These are phyloP conservation scores for Micromussa lordhowensis DNA, from an alignment of 92 coral and sea anemone genomes.

Conservation along the genomic window DNA sequence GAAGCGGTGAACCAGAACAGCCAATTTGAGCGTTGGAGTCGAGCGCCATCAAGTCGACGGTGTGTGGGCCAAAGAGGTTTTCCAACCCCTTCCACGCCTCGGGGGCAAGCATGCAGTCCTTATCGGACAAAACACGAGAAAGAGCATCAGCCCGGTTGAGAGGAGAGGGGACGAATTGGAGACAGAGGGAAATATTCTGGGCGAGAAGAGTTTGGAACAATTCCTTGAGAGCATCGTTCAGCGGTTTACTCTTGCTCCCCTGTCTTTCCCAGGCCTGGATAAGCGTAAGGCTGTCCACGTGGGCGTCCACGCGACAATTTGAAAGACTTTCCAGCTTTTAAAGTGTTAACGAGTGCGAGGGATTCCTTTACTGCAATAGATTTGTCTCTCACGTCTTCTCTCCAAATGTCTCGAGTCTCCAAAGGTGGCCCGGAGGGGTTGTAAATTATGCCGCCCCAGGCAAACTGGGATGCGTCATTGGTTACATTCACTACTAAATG, in stretches of 20 bases:
- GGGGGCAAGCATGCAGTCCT: constrained; percentile 50
- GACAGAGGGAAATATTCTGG: constrained; percentile 41
- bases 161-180: constrained; percentile 50
- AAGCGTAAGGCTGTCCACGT: constrained; percentile 41
- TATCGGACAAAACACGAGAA: constrained; percentile 56
- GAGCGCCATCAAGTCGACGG: constrained; percentile 10
- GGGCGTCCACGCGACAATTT: constrained; percentile 53
- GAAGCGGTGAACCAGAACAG: constrained; percentile 32
- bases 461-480: constrained; percentile 59
- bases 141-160: constrained; percentile 45
- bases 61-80: constrained; percentile 36
- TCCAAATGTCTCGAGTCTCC: constrained; percentile 47
- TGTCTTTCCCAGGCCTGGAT: constrained; percentile 68
- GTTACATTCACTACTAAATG: constrained; percentile 23
- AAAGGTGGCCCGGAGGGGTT: constrained; percentile 9
- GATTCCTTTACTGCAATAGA: constrained; percentile 77
- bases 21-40: constrained; percentile 34
- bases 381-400: constrained; percentile 2
- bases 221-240: constrained; percentile 50
- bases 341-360: constrained; percentile 25
- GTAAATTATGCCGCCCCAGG: constrained; percentile 57
- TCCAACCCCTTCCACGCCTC: constrained; percentile 29
- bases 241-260: constrained; percentile 55
- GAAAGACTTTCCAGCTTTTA: constrained; percentile 31
- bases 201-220: constrained; percentile 39